These are phyloP conservation scores for Desoria tigrina DNA, from an alignment of 2,888 invertebrate genomes.

Conservation along the genomic window DNA sequence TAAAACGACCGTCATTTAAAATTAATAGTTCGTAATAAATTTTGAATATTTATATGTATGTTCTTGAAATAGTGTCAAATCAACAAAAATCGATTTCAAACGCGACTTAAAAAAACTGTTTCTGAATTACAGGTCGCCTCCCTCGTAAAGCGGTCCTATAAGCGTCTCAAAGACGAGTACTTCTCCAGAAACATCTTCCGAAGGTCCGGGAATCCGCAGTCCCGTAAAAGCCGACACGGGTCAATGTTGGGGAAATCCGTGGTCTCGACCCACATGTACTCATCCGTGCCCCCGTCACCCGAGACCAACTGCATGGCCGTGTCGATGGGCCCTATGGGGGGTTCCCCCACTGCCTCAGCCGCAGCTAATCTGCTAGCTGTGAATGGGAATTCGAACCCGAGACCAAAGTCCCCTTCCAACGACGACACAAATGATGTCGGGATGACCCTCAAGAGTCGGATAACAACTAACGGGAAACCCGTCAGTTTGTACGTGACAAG, in stretches of 20 bases:
- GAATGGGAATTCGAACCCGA: slow-evolving; percentile 22
- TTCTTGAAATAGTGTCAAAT: no score
- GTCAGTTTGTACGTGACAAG: slow-evolving; percentile 4
- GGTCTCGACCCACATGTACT: slow-evolving; percentile 49
- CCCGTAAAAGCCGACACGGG: slow-evolving; percentile 30
- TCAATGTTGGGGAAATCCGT: slow-evolving; percentile 46
- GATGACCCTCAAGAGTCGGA: not conserved
- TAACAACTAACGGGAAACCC: not conserved
- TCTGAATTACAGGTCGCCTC: slow-evolving; percentile 42
- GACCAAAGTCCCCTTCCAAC: not conserved
- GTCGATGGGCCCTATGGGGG: slow-evolving; percentile 22
- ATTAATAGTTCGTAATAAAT: no score
- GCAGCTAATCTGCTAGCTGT: slow-evolving; percentile 28
- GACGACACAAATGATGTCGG: not conserved
- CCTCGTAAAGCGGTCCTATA: slow-evolving; percentile 45
- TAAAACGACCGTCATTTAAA: no score
- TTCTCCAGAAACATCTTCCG: slow-evolving; percentile 12
- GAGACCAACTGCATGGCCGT: slow-evolving; percentile 38
- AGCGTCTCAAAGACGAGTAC: slow-evolving; percentile 42
- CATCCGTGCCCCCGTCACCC: slow-evolving; percentile 52
- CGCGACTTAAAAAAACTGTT: no score
- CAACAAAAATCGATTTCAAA: no score
- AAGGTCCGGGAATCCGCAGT: no score
- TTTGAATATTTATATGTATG: no score
- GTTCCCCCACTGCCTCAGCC: slow-evolving; percentile 21